These are phyloP conservation scores for Pseudomyrmex pallidus DNA, from an alignment of 1,140 invertebrate genomes.

Conservation along the genomic window DNA sequence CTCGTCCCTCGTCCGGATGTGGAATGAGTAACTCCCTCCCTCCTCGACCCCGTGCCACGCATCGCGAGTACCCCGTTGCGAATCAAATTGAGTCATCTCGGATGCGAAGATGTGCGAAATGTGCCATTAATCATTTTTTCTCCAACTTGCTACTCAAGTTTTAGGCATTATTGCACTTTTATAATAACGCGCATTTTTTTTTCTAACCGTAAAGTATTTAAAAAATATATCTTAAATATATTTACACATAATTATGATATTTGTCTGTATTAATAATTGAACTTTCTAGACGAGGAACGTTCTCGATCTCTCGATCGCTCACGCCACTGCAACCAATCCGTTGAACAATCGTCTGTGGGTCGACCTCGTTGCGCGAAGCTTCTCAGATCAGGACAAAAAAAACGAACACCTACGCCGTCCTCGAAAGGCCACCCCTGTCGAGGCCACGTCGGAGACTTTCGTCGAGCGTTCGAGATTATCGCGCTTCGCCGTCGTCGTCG, in stretches of 20 bases:
- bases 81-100: slow-evolving; percentile 12
- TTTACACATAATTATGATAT: no score
- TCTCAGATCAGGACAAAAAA: neutral
- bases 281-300: neutral
- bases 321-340: neutral
- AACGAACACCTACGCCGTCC: slow-evolving; percentile 22
- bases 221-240: no score
- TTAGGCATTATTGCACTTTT: no score
- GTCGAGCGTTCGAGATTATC: slow-evolving; percentile 38
- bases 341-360: slow-evolving; percentile 5
- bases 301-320: neutral
- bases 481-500: slow-evolving; percentile 12
- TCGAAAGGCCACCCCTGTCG: slow-evolving; percentile 23
- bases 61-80: neutral
- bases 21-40: slow-evolving; percentile 59
- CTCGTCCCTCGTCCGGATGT: slow-evolving; percentile 79
- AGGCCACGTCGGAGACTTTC: neutral
- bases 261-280: no score
- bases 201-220: no score
- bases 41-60: neutral
- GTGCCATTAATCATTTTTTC: neutral
- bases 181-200: no score
- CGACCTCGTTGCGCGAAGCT: neutral
- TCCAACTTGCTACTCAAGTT: no score
- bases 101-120: neutral